A percentile compares a stretch with the other conserved stretches of the same genome.
These are phyloP conservation scores for Knipowitschia caucasica DNA, from an alignment of 2,797 vertebrate species.

Conservation along the genomic window DNA sequence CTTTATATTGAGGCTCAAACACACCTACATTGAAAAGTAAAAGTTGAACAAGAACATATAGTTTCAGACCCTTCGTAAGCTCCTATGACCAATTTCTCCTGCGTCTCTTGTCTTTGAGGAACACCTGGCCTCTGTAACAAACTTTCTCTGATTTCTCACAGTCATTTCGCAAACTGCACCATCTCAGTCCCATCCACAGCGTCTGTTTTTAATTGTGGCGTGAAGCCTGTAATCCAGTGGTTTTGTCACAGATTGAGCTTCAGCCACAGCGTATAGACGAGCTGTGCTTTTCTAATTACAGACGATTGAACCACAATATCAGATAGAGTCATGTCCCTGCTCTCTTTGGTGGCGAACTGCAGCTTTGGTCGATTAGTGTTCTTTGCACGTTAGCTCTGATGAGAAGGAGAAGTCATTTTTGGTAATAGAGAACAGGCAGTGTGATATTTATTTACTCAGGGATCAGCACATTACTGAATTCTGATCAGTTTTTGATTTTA, in stretches of 20 bases:
- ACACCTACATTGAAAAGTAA: not conserved
- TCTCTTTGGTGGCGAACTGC: slow-evolving; percentile 20
- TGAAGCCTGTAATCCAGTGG: slow-evolving; percentile 24
- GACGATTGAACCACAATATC: slow-evolving; percentile 8
- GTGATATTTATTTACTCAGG: not conserved
- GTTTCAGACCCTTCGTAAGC: not conserved
- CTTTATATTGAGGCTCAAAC: too few species aligned
- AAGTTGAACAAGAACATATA: not conserved
- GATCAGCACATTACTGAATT: not conserved
- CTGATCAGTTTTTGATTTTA: not conserved
- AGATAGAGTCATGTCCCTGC: slow-evolving; percentile 12
- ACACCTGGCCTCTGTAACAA: not conserved
- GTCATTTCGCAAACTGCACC: not conserved
- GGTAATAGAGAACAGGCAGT: not conserved
- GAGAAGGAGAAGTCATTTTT: not conserved
- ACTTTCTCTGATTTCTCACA: not conserved
- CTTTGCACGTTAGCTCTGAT: slow-evolving; percentile 4
- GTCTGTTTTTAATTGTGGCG: slow-evolving; percentile 25
- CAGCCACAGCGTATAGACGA: slow-evolving; percentile 10
- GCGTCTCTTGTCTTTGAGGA: not conserved
- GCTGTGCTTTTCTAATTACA: slow-evolving; percentile 24
- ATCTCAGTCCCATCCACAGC: slow-evolving; percentile 10
- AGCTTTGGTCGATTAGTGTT: slow-evolving; percentile 24
- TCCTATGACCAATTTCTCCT: not conserved
- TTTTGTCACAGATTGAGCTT: slow-evolving; percentile 16